Evolutionary conservation across 2,888 invertebrate species (phyloP).

Genomic region (Clistopyga incitator): DNA sequence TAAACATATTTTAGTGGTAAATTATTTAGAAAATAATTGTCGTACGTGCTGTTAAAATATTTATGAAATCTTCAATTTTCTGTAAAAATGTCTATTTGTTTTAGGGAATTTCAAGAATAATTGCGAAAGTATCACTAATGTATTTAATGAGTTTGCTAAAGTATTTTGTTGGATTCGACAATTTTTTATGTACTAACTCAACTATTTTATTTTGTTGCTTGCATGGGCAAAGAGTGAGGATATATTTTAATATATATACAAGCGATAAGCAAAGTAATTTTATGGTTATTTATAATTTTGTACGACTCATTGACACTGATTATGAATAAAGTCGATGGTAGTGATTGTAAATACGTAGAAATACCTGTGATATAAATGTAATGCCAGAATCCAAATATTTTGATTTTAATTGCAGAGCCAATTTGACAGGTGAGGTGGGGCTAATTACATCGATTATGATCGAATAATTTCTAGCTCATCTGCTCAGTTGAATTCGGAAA

Average conservation of each 20-base stretch:
- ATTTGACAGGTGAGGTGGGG: background rate
- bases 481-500: constrained; percentile 22
- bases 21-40: background rate
- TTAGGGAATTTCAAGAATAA: background rate
- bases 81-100: background rate
- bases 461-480: background rate
- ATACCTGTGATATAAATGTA: background rate
- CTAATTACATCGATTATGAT: background rate
- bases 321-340: constrained; percentile 16
- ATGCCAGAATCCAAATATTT: constrained; percentile 23
- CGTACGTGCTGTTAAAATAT: background rate
- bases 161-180: background rate
- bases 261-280: constrained; percentile 37
- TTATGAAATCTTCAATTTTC: background rate
- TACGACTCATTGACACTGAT: constrained; percentile 17
- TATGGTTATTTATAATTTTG: constrained; percentile 63
- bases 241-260: constrained; percentile 15
- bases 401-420: constrained; percentile 1
- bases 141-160: background rate
- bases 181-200: background rate
- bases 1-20: constrained; percentile 5
- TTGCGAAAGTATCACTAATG: background rate
- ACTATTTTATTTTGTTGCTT: background rate
- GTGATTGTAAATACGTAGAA: constrained; percentile 10
- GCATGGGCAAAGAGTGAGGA: constrained; percentile 1